A percentile compares a stretch with the other conserved stretches of the same genome.
These are phyloP conservation scores for Ophraella communa DNA, from an alignment of 2,888 invertebrate genomes.

Conservation along the genomic window DNA sequence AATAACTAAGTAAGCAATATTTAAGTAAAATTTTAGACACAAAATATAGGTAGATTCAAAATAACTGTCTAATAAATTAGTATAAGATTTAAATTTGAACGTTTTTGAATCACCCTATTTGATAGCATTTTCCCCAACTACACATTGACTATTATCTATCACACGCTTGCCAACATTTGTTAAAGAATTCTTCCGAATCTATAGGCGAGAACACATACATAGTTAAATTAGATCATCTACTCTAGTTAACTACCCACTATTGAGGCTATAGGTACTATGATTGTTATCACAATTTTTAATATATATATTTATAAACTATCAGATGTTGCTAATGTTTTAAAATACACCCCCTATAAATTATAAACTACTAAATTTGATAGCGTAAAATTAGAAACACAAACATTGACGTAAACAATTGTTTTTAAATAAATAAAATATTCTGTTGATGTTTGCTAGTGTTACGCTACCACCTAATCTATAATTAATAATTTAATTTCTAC, in stretches of 20 bases:
- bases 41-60: not conserved
- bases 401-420: no score
- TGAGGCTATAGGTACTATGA: constrained; percentile 34
- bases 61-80: no score
- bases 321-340: constrained; percentile 6
- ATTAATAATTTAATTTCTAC: constrained; percentile 37
- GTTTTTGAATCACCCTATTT: not conserved
- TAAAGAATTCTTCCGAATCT: constrained; percentile 32
- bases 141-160: constrained; percentile 44
- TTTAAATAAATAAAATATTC: no score
- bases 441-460: constrained; percentile 3
- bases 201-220: constrained; percentile 27
- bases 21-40: no score
- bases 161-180: constrained; percentile 35
- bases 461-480: constrained; percentile 23
- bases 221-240: no score
- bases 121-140: constrained; percentile 37
- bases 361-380: constrained; percentile 39
- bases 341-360: constrained; percentile 27
- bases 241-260: constrained; percentile 41
- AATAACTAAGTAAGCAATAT: not conserved
- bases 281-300: constrained; percentile 36
- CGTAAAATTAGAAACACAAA: constrained; percentile 25
- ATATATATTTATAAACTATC: constrained; percentile 8
- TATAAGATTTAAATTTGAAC: not conserved